These are phyloP conservation scores for Drosophila incognita DNA, from an alignment of 2,888 invertebrate genomes.

Conservation along the genomic window DNA sequence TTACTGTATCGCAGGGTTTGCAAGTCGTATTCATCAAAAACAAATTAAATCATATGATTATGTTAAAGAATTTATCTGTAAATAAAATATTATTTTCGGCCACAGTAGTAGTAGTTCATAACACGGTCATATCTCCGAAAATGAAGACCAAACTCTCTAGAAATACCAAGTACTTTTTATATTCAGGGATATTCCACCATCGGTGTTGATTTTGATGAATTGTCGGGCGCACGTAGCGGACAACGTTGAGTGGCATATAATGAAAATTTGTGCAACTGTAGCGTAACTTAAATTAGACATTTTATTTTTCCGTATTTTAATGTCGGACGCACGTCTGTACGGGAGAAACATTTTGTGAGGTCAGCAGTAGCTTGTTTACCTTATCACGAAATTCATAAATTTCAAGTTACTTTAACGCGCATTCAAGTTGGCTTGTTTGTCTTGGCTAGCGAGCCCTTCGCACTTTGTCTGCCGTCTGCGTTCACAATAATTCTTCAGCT, in stretches of 20 bases:
- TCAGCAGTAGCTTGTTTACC: slow-evolving; percentile 70
- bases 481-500: slow-evolving; percentile 77
- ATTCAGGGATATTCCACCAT: neutral
- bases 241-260: slow-evolving; percentile 42
- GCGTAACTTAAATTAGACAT: slow-evolving; percentile 75
- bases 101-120: neutral
- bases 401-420: slow-evolving; percentile 76
- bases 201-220: slow-evolving; percentile 24
- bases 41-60: neutral
- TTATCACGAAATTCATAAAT: slow-evolving; percentile 80
- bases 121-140: neutral
- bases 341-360: slow-evolving; percentile 12
- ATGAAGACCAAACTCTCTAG: neutral
- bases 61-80: neutral
- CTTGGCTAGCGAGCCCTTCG: slow-evolving; percentile 35
- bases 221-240: slow-evolving; percentile 37
- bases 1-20: neutral
- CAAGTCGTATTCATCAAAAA: neutral
- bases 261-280: slow-evolving; percentile 68
- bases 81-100: neutral
- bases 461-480: slow-evolving; percentile 24
- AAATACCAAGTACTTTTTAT: neutral
- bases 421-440: slow-evolving; percentile 64
- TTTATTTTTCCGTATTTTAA: slow-evolving; percentile 58
- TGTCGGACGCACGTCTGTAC: slow-evolving; percentile 37